Conservation (phyloP, 2,888 invertebrate genomes). For the Eurytoma adleriae region DNA sequence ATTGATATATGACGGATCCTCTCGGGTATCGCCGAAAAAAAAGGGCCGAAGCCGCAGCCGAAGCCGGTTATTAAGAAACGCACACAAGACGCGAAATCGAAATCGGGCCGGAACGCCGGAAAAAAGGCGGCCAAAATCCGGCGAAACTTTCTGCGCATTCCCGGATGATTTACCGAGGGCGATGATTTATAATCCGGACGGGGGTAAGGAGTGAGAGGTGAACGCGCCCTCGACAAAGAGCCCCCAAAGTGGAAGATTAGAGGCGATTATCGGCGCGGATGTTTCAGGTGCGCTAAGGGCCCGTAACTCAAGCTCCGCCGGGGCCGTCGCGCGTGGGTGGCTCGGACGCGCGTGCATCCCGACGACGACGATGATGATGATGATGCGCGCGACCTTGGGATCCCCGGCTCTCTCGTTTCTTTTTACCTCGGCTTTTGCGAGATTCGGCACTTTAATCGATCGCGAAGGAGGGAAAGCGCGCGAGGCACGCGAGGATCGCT, state of each 20-base stretch:
- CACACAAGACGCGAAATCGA: slow-evolving; percentile 38
- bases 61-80: slow-evolving; percentile 51
- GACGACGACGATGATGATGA: not conserved
- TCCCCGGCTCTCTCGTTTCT: not conserved
- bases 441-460: slow-evolving; percentile 49
- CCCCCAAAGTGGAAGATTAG: slow-evolving; percentile 75
- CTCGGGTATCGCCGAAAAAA: not conserved
- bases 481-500: not conserved
- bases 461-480: not conserved
- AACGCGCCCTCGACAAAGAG: slow-evolving; percentile 61
- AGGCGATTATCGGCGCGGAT: slow-evolving; percentile 74
- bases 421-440: not conserved
- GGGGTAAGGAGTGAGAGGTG: slow-evolving; percentile 42
- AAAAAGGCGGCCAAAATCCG: slow-evolving; percentile 40
- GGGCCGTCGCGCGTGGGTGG: slow-evolving; percentile 72
- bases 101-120: slow-evolving; percentile 41
- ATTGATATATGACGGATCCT: slow-evolving; percentile 52
- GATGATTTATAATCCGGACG: slow-evolving; percentile 69
- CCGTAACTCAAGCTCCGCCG: slow-evolving; percentile 56
- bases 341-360: slow-evolving; percentile 55
- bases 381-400: slow-evolving; percentile 40
- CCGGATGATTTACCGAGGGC: slow-evolving; percentile 68
- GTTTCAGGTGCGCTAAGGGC: slow-evolving; percentile 37
- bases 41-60: not conserved
- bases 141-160: slow-evolving; percentile 67